Percentiles rank a stretch among this genome's conserved stretches.
phyloP scores from a whole-genome alignment of 2,888 invertebrate species.

The Eupithecia insigniata region DNA sequence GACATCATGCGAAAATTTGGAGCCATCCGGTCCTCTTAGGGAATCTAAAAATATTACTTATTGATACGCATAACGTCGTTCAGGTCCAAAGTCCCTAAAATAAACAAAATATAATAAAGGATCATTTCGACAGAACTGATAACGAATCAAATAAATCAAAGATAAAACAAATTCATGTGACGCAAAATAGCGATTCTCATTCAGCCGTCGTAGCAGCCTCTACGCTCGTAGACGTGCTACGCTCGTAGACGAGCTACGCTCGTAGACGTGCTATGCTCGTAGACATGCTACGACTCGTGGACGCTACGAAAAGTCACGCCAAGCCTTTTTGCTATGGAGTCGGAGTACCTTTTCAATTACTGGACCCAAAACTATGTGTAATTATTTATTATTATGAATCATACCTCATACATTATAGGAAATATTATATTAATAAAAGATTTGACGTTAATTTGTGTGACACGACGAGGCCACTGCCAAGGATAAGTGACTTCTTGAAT shows the following conservation, averaged over 20 bases:
- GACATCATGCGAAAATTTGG: too few relatives aligned
- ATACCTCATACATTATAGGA: neutral
- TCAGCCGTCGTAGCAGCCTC: conserved; percentile 18
- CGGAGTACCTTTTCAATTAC: neutral
- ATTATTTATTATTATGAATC: neutral
- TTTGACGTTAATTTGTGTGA: neutral
- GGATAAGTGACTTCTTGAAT: neutral
- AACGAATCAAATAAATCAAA: conserved; percentile 1
- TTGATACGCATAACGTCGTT: neutral
- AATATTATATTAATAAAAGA: neutral
- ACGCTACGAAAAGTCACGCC: conserved; percentile 20
- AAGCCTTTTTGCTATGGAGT: neutral
- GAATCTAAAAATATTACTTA: too few relatives aligned
- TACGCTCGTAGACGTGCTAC: conserved; percentile 9
- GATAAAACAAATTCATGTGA: conserved; percentile 21
- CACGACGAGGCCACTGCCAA: neutral
- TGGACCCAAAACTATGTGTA: neutral
- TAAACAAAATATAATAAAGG: neutral
- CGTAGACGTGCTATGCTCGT: conserved; percentile 23
- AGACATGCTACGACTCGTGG: conserved; percentile 26
- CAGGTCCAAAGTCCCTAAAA: neutral
- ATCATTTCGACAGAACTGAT: neutral
- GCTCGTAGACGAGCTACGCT: conserved; percentile 26
- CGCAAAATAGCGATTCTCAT: conserved; percentile 17
- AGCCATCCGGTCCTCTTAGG: too few relatives aligned